Evolutionary conservation across 2,888 invertebrate genomes (phyloP).

Genomic region (Laothoe populi): DNA sequence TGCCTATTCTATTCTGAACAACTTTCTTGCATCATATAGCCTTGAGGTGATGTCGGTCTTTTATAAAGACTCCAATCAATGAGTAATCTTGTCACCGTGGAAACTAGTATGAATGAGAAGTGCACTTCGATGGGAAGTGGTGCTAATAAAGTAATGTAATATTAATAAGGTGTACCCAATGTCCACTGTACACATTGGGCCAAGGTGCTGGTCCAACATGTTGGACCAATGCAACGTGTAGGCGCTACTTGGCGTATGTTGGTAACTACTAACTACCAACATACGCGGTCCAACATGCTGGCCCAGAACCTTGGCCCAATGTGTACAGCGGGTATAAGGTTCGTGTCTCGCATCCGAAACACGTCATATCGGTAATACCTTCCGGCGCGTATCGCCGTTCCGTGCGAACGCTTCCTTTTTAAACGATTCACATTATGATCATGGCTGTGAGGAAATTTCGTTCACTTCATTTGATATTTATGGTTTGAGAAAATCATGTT

Average conservation of each 20-base stretch:
- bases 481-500: slow-evolving; percentile 2
- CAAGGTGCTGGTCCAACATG: too few relatives aligned
- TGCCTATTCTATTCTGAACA: too few relatives aligned
- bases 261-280: too few relatives aligned
- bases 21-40: too few relatives aligned
- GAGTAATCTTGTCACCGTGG: neutral
- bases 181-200: too few relatives aligned
- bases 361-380: slow-evolving; percentile 45
- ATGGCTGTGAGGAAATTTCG: slow-evolving; percentile 42
- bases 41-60: neutral
- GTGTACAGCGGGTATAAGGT: too few relatives aligned
- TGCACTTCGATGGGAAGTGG: slow-evolving; percentile 24
- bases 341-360: slow-evolving; percentile 40
- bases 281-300: too few relatives aligned
- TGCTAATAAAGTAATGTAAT: slow-evolving; percentile 22
- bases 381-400: slow-evolving; percentile 43
- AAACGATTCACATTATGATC: slow-evolving; percentile 39
- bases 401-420: slow-evolving; percentile 40
- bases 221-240: too few relatives aligned
- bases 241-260: too few relatives aligned
- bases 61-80: neutral
- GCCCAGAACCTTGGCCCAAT: too few relatives aligned
- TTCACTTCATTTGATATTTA: slow-evolving; percentile 36
- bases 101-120: slow-evolving; percentile 3
- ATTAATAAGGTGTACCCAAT: slow-evolving; percentile 12